Base-by-base conservation (phyloP, 2,113 vertebrate species). In the Brachirus orientalis region DNA sequence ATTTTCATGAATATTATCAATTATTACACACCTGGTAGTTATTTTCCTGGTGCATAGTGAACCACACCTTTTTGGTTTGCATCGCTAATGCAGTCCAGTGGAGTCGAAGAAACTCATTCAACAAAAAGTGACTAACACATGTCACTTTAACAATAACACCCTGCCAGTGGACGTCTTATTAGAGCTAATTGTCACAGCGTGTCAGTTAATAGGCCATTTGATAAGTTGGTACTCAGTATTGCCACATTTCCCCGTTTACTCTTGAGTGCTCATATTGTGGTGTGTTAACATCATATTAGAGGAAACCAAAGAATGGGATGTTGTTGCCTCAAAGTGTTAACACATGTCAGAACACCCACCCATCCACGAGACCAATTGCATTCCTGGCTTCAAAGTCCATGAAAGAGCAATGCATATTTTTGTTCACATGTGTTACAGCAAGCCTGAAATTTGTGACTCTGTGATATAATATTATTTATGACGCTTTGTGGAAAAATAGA, bases 311-410 rank as follows among this genome's bases (percentile, higher is more conserved):
- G 63, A 72, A 72, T 12, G 53, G 36, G 55, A 58, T 72, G 58
- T 61, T 72, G 75, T 78, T 78, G 48, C 60, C 41, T 63, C 64
- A 68, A 82, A 66, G 50, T 69, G 63, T 68, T 69, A 80, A 77
- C 77, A 84, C 57, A 80, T 84, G 77, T 80, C 69, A 47, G 65
- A 74, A 77, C 57, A 68, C 62, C 65, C 63, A 80, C 76, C 65
- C 8, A 16, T 66, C 22, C 62, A 67, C 40, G 11, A 71, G 75
- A 71, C 69, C 41, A 61, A 37, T 57, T 71, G 60, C 51, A 20
- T 77, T 77, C 18, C 43, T 53, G 48, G 57, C 28, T 63, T 61
- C 6, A 61, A 62, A 75, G 63, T 52, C 70, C 60, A 51, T 57
- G 40, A 60, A n/a, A 11, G 9, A 54, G 20, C 11, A 45, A 46